Conservation (phyloP, 2,113 vertebrate species). For the Scatophagus argus region DNA sequence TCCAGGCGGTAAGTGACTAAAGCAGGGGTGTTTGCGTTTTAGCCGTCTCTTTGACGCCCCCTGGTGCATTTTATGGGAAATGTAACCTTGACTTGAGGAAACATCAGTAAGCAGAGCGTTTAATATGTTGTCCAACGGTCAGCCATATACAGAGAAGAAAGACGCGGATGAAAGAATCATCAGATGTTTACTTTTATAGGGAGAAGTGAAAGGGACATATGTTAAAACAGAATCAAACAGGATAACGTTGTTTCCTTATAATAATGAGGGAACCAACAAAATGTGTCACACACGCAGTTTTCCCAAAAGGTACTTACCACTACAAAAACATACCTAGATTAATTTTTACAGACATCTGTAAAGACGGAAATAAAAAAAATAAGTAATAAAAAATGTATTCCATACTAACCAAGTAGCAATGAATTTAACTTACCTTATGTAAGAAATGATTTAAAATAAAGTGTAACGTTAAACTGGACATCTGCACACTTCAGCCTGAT, state of each 20-base stretch:
- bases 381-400: background rate
- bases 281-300: background rate
- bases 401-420: background rate
- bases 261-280: background rate
- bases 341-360: too few relatives aligned
- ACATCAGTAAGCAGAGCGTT: slow-evolving; percentile 2
- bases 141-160: slow-evolving; percentile 6
- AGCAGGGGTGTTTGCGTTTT: background rate
- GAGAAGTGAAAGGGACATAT: slow-evolving; percentile 1
- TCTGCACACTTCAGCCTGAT: too few relatives aligned
- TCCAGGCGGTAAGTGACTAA: background rate
- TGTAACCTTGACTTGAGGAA: slow-evolving; percentile 8
- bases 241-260: background rate
- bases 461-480: background rate
- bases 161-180: background rate
- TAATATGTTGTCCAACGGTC: background rate
- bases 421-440: background rate
- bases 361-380: background rate
- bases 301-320: background rate
- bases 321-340: too few relatives aligned
- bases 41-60: slow-evolving; percentile 54
- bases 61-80: slow-evolving; percentile 54
- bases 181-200: background rate
- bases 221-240: slow-evolving; percentile 14
- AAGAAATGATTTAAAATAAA: background rate